Evolutionary conservation across 2,113 vertebrate species (phyloP), one percentile per base, ranked within the genome.

Genomic region (Notothenia rossii): DNA sequence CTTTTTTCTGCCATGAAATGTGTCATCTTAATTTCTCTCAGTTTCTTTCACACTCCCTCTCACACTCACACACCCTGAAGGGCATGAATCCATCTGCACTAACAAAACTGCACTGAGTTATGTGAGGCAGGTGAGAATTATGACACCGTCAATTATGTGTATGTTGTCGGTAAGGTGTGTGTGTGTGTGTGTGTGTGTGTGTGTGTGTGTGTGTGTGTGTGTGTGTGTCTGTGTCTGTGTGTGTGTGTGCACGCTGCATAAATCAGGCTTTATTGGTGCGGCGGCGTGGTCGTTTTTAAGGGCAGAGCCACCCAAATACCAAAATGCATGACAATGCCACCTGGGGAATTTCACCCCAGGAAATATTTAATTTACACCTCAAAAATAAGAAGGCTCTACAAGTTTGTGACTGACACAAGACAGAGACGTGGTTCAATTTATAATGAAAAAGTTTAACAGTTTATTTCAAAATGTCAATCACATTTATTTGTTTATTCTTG

Each of bases 121-220:
- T 64, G 58, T 73, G 67, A 70, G 43, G 51, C 64, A 72, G 65
- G 68, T 74, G 49, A 79, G 68, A 85, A 61, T 85, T 80, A 87
- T 80, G 72, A 66, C 69, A 75, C n/a, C 13, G 73, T 70, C 67
- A 79, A 60, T 84, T 84, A 74, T 3, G 18, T 64, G 40, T 75
- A 64, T 69, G 58, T 60, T 43, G 53, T 8, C 20, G 51, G 29
- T 18, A 13, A 11, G 55, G 36, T 40, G 36, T 7, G 36, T 7
- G 36, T 36, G 36, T 40, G 36, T 40, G 33, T 36, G 33, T 36
- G 33, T 36, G 33, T 36, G 33, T 36, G 33, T 36, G 33, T 36
- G 33, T 36, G 33, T 36, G 33, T 36, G 71, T 22, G 36, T 50
- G 53, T 48, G 33, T 50, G 29, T n/a, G n/a, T 54, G 51, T 36